Base-by-base conservation (phyloP, 1,140 invertebrate species). In the Drosophila sp. region DNA sequence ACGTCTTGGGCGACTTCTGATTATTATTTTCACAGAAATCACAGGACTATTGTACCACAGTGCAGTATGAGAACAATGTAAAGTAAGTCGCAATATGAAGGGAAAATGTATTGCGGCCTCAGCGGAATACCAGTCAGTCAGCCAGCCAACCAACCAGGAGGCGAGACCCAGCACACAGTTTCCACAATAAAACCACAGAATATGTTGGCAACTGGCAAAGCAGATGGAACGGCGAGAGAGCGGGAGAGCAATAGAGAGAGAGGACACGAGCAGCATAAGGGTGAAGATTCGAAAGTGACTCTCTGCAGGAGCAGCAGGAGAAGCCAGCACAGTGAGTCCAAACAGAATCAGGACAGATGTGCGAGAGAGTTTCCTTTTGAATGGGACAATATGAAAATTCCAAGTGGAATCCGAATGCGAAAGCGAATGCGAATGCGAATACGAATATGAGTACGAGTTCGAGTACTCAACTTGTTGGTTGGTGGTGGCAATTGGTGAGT, bases 271-370 rank as follows among this genome's bases (percentile, higher is more conserved):
- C 38, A 78, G n/a, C 84, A 90, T 89, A 90, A 86, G 84, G 83
- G 83, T 87, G 76, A 45, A 43, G 80, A 79, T 64, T 63, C 53
- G 76, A 63, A 70, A 46, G 62, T 38, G 54, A 74, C 76, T 83
- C 80, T 83, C 80, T 53, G 59, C 21, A 21, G 21, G 4, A 63
- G 29, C 76, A 65, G 78, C 81, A 79, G 66, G 21, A 21, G 21
- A 2, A 21, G 21, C 1, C 21, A 21, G 21, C 4, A 21, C 21
- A 72, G 25, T 5, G 11, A 16, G 70, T 79, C 58, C 29, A 64
- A 81, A 32, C 72, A 83, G 90, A 91, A 91, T 91, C 84, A 67
- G 80, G 86, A 91, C 90, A 91, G 90, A 91, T 91, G 90, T 86
- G 89, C 89, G 89, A 89, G 72, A 80, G 79, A 82, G 78, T 80